phyloP scores from a whole-genome alignment of 2,113 vertebrate species.

The Butorides virescens region DNA sequence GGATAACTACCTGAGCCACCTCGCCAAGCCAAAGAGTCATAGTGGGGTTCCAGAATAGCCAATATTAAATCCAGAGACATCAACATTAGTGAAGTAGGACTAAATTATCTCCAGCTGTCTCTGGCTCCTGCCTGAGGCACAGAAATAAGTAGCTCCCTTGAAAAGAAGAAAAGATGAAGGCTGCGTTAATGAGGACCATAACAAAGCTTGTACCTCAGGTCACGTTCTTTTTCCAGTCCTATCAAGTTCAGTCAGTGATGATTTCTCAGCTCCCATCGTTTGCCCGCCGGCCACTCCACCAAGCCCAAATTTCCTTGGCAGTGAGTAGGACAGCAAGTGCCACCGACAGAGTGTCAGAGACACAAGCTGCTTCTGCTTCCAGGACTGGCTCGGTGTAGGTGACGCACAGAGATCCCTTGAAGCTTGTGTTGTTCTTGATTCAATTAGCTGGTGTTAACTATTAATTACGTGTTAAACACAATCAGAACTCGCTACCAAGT shows the following conservation, averaged over 20 bases:
- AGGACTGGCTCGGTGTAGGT: background rate
- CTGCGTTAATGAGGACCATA: background rate
- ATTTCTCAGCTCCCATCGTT: background rate
- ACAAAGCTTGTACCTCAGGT: background rate
- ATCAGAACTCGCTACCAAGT: fast-evolving
- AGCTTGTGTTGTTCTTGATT: background rate
- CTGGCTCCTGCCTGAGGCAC: background rate
- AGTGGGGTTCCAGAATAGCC: conserved; percentile 41
- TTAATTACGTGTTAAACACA: background rate
- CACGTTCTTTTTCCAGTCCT: background rate
- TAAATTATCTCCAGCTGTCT: conserved; percentile 64
- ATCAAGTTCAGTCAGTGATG: background rate
- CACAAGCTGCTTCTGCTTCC: background rate
- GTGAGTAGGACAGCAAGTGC: background rate
- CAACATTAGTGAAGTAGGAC: conserved; percentile 36
- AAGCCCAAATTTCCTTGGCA: background rate
- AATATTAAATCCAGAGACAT: conserved; percentile 62
- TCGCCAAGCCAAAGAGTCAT: background rate
- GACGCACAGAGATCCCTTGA: background rate
- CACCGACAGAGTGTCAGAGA: fast-evolving
- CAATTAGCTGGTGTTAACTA: background rate
- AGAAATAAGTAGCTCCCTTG: conserved; percentile 13
- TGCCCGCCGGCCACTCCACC: background rate
- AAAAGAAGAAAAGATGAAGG: conserved; percentile 16
- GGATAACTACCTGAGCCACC: conserved; percentile 48